Percentiles rank a stretch among this genome's conserved stretches.
These are phyloP conservation scores for Chiloscyllium plagiosum DNA, from an alignment of 2,113 vertebrate species.

Conservation along the genomic window DNA sequence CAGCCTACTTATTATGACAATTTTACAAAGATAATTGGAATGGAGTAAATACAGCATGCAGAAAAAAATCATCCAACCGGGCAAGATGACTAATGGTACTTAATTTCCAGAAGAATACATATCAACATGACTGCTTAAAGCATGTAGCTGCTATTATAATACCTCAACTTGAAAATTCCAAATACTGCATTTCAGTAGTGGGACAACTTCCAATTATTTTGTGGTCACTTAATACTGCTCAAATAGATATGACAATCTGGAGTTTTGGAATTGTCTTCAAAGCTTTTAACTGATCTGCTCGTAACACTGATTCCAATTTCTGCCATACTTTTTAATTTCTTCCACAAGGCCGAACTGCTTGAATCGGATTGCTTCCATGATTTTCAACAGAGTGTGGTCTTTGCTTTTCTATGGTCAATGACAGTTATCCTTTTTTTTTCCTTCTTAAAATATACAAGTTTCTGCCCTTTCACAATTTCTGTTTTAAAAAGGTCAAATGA, in stretches of 20 bases:
- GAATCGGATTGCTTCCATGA: neutral
- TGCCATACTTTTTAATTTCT: neutral
- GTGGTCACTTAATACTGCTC: neutral
- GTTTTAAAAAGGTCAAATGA: neutral
- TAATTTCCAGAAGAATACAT: constrained; percentile 29
- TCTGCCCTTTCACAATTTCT: neutral
- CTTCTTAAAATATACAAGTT: neutral
- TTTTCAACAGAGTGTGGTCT: neutral
- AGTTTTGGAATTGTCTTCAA: no score
- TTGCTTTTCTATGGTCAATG: neutral
- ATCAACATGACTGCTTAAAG: constrained; percentile 12
- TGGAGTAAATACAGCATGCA: neutral
- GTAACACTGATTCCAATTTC: neutral
- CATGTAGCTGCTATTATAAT: neutral
- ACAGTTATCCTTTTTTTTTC: neutral
- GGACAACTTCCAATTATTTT: constrained; percentile 22
- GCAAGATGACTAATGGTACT: constrained; percentile 30
- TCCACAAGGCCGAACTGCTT: neutral
- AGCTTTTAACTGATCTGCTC: neutral
- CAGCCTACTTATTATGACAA: constrained; percentile 27
- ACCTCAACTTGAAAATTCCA: neutral
- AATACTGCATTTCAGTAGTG: neutral
- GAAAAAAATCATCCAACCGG: neutral
- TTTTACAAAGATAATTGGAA: constrained; percentile 31
- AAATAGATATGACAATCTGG: constrained; percentile 8